Percentiles rank a stretch among this genome's conserved stretches.
Evolutionary conservation across 2,113 vertebrate species (phyloP).

Genomic region (Polyodon spathula): DNA sequence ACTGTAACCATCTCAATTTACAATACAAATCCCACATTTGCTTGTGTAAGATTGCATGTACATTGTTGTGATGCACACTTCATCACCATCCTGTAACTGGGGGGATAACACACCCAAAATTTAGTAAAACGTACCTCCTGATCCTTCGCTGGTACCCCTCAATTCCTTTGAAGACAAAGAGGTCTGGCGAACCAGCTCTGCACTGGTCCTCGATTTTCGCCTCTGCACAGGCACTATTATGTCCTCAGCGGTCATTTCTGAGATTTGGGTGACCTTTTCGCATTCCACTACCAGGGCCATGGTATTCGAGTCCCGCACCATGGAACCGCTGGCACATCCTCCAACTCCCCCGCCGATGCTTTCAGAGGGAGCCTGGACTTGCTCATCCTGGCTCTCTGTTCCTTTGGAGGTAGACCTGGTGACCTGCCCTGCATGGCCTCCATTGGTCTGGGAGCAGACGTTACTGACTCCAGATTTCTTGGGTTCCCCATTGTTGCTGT

Average conservation of each 20-base stretch:
- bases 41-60: no score
- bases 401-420: slow-evolving; percentile 52
- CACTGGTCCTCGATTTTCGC: slow-evolving; percentile 50
- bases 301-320: slow-evolving; percentile 42
- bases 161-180: slow-evolving; percentile 48
- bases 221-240: slow-evolving; percentile 47
- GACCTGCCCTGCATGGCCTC: slow-evolving; percentile 51
- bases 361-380: slow-evolving; percentile 25
- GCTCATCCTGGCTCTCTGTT: slow-evolving; percentile 49
- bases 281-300: slow-evolving; percentile 51
- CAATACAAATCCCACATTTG: no score
- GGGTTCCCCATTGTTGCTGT: slow-evolving; percentile 60
- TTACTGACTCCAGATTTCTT: slow-evolving; percentile 55
- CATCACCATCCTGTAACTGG: no score
- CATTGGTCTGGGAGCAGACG: slow-evolving; percentile 60
- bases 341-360: not conserved
- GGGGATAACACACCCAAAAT: no score
- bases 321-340: slow-evolving; percentile 35
- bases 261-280: slow-evolving; percentile 30
- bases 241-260: slow-evolving; percentile 40
- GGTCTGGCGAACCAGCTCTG: slow-evolving; percentile 53
- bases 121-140: slow-evolving; percentile 35
- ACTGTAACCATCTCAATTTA: no score
- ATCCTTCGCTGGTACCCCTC: slow-evolving; percentile 39
- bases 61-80: no score